A percentile compares a stretch with the other conserved stretches of the same genome.
Conservation (phyloP, 92 coral and sea anemone species). For the Parazoanthus atlanticus region DNA sequence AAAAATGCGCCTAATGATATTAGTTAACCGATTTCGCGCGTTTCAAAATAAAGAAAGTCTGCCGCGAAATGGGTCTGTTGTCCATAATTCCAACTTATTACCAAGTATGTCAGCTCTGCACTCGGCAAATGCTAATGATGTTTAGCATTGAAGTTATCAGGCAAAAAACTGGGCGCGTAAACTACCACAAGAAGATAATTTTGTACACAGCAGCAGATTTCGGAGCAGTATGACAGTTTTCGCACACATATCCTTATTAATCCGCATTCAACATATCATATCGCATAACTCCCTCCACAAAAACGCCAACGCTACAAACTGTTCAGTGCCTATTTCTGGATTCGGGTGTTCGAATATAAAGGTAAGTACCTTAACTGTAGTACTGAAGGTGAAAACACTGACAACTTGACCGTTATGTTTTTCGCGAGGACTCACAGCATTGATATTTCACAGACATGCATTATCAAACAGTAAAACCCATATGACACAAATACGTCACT, state of each 20-base stretch:
- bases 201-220: conserved; percentile 42
- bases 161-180: neutral
- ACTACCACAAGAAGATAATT: neutral
- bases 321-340: neutral
- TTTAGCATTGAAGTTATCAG: neutral
- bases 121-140: conserved; percentile 9
- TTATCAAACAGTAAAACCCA: neutral
- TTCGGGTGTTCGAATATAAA: neutral
- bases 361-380: neutral
- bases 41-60: conserved; percentile 26
- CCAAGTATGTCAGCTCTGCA: conserved; percentile 10
- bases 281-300: conserved; percentile 14
- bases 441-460: neutral
- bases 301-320: neutral
- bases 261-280: conserved; percentile 15
- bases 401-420: neutral
- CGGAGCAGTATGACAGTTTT: conserved; percentile 7
- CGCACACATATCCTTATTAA: conserved; percentile 27
- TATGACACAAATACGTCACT: neutral
- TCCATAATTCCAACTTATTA: conserved; percentile 1
- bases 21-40: conserved; percentile 33
- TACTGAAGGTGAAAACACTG: neutral
- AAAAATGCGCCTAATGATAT: conserved; percentile 40
- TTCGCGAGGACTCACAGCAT: neutral
- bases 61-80: conserved; percentile 46